Percentiles rank a stretch among this genome's conserved stretches.
Conservation (phyloP, 1,140 invertebrate genomes). For the Platyscapa corneri region DNA sequence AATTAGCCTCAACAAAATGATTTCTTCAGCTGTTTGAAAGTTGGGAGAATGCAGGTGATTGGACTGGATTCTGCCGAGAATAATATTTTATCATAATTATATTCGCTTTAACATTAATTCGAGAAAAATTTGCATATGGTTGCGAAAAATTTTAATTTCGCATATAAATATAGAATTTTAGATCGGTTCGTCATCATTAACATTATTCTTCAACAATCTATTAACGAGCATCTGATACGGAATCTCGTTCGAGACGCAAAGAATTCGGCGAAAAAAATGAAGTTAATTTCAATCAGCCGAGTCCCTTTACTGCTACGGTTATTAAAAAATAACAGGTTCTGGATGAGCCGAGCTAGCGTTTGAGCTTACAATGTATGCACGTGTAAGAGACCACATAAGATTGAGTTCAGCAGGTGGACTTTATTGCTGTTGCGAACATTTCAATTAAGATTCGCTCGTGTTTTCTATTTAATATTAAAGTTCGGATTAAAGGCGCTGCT, state of each 20-base stretch:
- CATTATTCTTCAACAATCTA: not conserved
- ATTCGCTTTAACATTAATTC: not conserved
- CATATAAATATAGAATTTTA: constrained; percentile 1
- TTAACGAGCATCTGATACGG: not conserved
- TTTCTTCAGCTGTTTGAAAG: constrained; percentile 1
- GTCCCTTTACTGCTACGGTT: not conserved
- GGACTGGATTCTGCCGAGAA: not conserved
- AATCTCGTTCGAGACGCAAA: not conserved
- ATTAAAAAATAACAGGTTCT: constrained; percentile 3
- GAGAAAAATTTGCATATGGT: not conserved
- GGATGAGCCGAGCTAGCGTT: not conserved
- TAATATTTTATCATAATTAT: not conserved
- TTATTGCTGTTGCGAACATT: not conserved
- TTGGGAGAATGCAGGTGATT: not conserved
- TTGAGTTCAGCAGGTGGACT: not conserved
- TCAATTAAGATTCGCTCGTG: not conserved
- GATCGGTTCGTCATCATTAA: not conserved
- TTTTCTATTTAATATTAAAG: not conserved
- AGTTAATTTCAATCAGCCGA: not conserved
- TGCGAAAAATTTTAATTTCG: constrained; percentile 1
- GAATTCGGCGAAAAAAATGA: not conserved
- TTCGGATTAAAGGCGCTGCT: not conserved
- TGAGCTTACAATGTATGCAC: not conserved
- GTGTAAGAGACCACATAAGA: not conserved
- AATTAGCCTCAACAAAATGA: constrained; percentile 5